phyloP scores from a whole-genome alignment of 2,888 invertebrate species.

The Caenorhabditis uteleia region DNA sequence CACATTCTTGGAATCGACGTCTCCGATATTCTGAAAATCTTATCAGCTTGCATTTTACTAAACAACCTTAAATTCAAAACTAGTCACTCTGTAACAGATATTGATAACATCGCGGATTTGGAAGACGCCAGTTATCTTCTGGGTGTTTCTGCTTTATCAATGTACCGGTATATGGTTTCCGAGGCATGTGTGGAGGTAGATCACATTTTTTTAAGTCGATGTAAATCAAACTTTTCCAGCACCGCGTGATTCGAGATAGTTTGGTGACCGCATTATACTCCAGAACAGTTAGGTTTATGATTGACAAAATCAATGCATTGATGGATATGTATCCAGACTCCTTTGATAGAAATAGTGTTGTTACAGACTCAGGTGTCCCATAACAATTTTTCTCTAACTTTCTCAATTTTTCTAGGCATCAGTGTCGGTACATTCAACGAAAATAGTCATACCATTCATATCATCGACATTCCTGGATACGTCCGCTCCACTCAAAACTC shows the following conservation, averaged over 20 bases:
- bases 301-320: slow-evolving; percentile 34
- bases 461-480: slow-evolving; percentile 46
- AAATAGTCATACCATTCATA: slow-evolving; percentile 28
- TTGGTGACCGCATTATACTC: slow-evolving; percentile 39
- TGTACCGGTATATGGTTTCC: slow-evolving; percentile 38
- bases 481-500: slow-evolving; percentile 36
- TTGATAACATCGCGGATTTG: slow-evolving; percentile 44
- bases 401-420: slow-evolving; percentile 7
- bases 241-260: slow-evolving; percentile 34
- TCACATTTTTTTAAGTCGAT: background rate
- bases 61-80: slow-evolving; percentile 44
- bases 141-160: slow-evolving; percentile 38
- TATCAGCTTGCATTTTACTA: slow-evolving; percentile 41
- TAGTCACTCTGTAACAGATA: slow-evolving; percentile 25
- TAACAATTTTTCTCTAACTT: background rate
- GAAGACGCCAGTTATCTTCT: slow-evolving; percentile 43
- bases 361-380: slow-evolving; percentile 39
- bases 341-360: slow-evolving; percentile 30
- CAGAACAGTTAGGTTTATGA: slow-evolving; percentile 29
- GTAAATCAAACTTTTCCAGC: slow-evolving; percentile 30
- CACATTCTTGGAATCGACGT: slow-evolving; percentile 32
- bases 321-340: slow-evolving; percentile 29
- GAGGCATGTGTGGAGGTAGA: slow-evolving; percentile 25
- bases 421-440: slow-evolving; percentile 31
- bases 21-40: slow-evolving; percentile 33